Base-by-base conservation (phyloP, 2,888 invertebrate genomes). In the Marronus borbonicus region DNA sequence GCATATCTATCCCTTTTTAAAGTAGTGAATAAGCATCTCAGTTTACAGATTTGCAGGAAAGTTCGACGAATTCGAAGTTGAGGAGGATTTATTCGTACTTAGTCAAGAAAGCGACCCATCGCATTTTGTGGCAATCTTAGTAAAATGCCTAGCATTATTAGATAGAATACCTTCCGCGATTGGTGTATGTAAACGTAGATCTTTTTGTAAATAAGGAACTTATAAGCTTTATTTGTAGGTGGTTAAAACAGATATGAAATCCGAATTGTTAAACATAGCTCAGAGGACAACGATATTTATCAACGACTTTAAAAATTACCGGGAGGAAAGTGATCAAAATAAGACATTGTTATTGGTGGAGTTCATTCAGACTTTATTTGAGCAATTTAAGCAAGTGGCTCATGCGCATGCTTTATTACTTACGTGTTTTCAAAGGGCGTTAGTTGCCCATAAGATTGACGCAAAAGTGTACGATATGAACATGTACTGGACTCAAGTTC, bases 401-500 rank as follows among this genome's bases (percentile, higher is more conserved):
- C 92, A 93, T 80, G 93, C 94, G n/a, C 96, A 97, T 86, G 88
- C 91, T 28, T 87, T 93, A 62, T 91, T 96, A 17, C 88, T 95
- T 1, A 92, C 92, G 49, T 84, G 91, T 91, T 83, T 93, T 90
- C 85, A 89, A 90, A 80, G 92, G 83, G 93, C 93, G 65, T 90
- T 90, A n/a, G 91, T 91, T 81, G 90, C 90, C 75, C 91, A 93
- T 85, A 89, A 89, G 79, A 83, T 90, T n/a, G 89, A 90, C 81
- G 85, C 90, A 66, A 89, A 89, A 76, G 86, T 93, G 65, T 95
- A 95, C 86, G 92, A 92, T 84, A 91, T 94, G 86, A 91, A 93
- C 55, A 95, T 96, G 86, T 96, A 96, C 82, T 98, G 97, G 97
- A 93, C 93, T 60, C 95, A 96, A 84, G 95, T 97, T 52, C 97